These are phyloP conservation scores for Pyrgus malvae DNA, from an alignment of 2,888 invertebrate species.

Conservation along the genomic window DNA sequence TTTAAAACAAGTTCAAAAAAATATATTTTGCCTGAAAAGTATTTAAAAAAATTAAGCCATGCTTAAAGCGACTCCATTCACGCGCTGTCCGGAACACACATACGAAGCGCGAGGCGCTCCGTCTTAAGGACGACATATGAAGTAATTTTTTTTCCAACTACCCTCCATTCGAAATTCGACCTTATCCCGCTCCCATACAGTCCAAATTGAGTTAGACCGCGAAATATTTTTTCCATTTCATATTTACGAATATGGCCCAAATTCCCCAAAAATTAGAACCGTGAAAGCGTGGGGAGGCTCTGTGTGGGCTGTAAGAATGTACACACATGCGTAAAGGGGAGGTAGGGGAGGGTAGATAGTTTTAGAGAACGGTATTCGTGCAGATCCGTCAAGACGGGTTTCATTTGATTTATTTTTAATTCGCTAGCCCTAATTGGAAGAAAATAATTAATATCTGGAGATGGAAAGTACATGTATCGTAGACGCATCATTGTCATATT, in stretches of 20 bases:
- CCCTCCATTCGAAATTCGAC: constrained; percentile 46
- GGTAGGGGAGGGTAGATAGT: constrained; percentile 71
- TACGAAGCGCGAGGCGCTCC: constrained; percentile 78
- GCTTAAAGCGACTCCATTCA: constrained; percentile 48
- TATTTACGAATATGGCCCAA: constrained; percentile 83
- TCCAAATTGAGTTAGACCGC: constrained; percentile 50
- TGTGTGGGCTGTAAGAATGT: constrained; percentile 59
- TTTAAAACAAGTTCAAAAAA: too few species aligned
- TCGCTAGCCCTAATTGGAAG: constrained; percentile 10
- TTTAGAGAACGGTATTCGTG: constrained; percentile 73
- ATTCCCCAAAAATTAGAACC: constrained; percentile 83
- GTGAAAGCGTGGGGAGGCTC: constrained; percentile 71
- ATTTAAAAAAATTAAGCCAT: too few species aligned
- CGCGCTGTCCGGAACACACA: constrained; percentile 67
- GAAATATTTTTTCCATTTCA: constrained; percentile 83
- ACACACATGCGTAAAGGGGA: constrained; percentile 50
- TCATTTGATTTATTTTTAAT: constrained; percentile 46
- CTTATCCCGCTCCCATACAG: constrained; percentile 46
- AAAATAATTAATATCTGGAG: too few species aligned
- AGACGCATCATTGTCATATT: too few species aligned
- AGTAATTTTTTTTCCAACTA: constrained; percentile 79
- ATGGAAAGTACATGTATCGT: too few species aligned
- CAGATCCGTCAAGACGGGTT: constrained; percentile 52
- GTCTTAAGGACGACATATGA: constrained; percentile 83
- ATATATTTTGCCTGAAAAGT: too few species aligned